Evolutionary conservation across 2,113 vertebrate genomes (phyloP), one percentile per base, ranked within the genome.

Genomic region (Xiphias gladius): DNA sequence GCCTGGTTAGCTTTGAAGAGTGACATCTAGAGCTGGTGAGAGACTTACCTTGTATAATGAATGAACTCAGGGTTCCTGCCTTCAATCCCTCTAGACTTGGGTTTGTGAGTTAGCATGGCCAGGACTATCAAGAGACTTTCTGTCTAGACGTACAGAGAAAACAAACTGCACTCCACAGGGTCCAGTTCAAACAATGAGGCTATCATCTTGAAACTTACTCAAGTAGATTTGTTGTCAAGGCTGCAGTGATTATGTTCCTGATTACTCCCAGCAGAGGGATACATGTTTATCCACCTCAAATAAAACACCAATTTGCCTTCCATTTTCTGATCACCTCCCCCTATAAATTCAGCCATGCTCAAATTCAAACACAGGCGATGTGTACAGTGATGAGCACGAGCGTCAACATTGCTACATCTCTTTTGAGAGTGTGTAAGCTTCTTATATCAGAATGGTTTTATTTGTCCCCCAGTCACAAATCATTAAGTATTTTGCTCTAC

Each of bases 401-500:
- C 67, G 82, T 85, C 73, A 86, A 87, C 83, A 80, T 63, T 32
- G 80, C 86, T 30, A 82, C 87, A 79, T 91, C 79, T 88, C 91
- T 91, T 91, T 85, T 83, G 79, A 91, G 89, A 92, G 83, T 74
- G 68, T 82, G 79, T 93, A 94, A 93, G 92, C 93, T 89, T 41
- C 93, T 94, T 94, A 94, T 89, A 85, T 89, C 82, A 80, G 89
- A 92, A 94, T 84, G 93, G 85, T 77, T 92, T n/a, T 93, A 86
- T 90, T 93, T 92, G 88, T 92, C 87, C 84, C 91, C 88, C 58
- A 89, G 90, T 91, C 86, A 90, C 92, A 90, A 93, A 94, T 93
- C 91, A 94, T 91, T 94, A 92, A 93, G 92, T 93, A 78, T 91
- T 94, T 94, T 86, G 88, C 61, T 89, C 88, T 32, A 89, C 80